Evolutionary conservation across 2,113 vertebrate genomes (phyloP), one percentile per base, ranked within the genome.

Genomic region (Serinus canaria): DNA sequence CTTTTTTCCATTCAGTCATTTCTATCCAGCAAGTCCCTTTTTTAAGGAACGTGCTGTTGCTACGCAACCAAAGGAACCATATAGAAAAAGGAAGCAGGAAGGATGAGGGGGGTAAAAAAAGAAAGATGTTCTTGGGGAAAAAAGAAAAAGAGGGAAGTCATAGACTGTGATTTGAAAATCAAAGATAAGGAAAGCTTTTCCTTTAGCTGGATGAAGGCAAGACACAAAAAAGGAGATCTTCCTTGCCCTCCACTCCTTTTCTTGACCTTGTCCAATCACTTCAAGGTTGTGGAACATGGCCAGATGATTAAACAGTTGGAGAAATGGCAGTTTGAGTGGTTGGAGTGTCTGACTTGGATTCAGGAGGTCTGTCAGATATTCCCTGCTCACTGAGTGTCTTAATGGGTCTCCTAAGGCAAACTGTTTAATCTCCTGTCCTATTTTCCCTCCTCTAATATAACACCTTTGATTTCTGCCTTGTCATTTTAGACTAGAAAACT

Each of bases 11-110:
- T 93, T 81, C 80, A 90, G 1, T 75, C 62, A 64, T 93, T 86
- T 89, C 30, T 74, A 93, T 81, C 76, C 81, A 78, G 28, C 41
- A 78, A 83, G 31, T 60, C 37, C 64, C 55, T 58, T 83, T 95
- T 92, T 89, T 60, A 92, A 91, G 56, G 66, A 87, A 78, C 0
- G 1, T 87, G 88, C 80, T 87, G 95, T 97, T 97, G 93, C 95
- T 95, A 97, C 0, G 88, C 94, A 96, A 95, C 96, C 77, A 47
- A 64, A 58, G 72, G 58, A 87, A 33, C 60, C 79, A 49, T 27
- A 56, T 1, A 83, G 66, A 83, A 73, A 92, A 83, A 90, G 21
- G 70, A 83, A 91, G 58, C 33, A 73, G 69, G 31, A 80, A 92
- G 77, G 79, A 83, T 37, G 72, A 93, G 63, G 47, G 35, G 89